Conservation (phyloP, 2,113 vertebrate genomes). For the Zosterops lateralis region DNA sequence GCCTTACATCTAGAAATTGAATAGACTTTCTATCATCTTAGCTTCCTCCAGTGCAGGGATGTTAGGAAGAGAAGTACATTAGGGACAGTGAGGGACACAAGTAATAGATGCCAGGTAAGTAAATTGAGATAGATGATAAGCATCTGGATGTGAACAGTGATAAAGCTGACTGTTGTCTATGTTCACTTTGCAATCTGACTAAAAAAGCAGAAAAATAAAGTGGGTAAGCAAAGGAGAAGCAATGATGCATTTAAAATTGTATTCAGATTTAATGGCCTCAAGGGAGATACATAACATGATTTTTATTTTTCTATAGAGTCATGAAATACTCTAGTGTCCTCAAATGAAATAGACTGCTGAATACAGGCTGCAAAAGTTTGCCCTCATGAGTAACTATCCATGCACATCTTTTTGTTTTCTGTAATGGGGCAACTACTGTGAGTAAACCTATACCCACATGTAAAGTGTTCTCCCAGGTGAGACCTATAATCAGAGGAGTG, state of each 20-base stretch:
- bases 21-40: background rate
- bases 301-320: slow-evolving; percentile 36
- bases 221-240: slow-evolving; percentile 45
- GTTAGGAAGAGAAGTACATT: background rate
- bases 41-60: background rate
- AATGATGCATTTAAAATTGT: slow-evolving; percentile 55
- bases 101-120: background rate
- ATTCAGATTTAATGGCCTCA: slow-evolving; percentile 48
- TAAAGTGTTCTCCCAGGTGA: slow-evolving; percentile 32
- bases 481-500: slow-evolving; percentile 44
- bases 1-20: background rate
- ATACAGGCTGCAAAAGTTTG: background rate
- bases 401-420: slow-evolving; percentile 30
- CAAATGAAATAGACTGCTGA: background rate
- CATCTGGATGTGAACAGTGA: background rate
- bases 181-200: slow-evolving; percentile 16
- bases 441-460: slow-evolving; percentile 44
- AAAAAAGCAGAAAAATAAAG: slow-evolving; percentile 55
- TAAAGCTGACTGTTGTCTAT: slow-evolving; percentile 25
- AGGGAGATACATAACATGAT: slow-evolving; percentile 12
- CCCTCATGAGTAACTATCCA: slow-evolving; percentile 22
- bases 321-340: slow-evolving; percentile 41
- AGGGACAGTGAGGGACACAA: background rate
- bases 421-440: slow-evolving; percentile 29
- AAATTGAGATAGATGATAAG: slow-evolving; percentile 19